phyloP scores from a whole-genome alignment of 2,113 vertebrate species.

The Sinocyclocheilus grahami region DNA sequence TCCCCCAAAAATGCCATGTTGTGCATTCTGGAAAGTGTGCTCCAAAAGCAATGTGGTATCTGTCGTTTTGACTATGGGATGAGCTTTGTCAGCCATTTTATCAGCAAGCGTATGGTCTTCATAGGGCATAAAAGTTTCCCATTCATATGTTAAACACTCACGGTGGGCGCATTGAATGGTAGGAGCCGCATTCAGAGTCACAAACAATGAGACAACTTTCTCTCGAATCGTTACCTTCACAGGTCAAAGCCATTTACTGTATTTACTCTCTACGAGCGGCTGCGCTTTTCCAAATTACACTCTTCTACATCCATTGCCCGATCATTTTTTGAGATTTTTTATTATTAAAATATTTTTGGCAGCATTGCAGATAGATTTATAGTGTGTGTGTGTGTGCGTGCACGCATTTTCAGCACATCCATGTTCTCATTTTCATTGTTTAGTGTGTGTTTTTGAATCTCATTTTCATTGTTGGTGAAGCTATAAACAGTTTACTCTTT shows the following conservation, averaged over 20 bases:
- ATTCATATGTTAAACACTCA: slow-evolving; percentile 68
- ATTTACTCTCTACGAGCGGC: slow-evolving; percentile 51
- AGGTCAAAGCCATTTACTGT: slow-evolving; percentile 65
- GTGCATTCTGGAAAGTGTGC: slow-evolving; percentile 58
- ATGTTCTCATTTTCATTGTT: background rate
- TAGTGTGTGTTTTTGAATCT: background rate
- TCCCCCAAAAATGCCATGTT: slow-evolving; percentile 55
- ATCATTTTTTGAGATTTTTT: background rate
- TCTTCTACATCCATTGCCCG: slow-evolving; percentile 26
- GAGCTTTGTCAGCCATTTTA: slow-evolving; percentile 59
- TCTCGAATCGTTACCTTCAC: slow-evolving; percentile 62
- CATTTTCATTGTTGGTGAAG: background rate
- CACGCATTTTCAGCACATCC: slow-evolving; percentile 5
- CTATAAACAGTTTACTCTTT: background rate
- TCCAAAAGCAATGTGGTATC: slow-evolving; percentile 54
- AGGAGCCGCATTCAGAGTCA: slow-evolving; percentile 53
- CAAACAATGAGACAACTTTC: slow-evolving; percentile 64
- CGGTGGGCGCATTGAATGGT: slow-evolving; percentile 58
- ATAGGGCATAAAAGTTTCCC: slow-evolving; percentile 45
- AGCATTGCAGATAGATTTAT: background rate
- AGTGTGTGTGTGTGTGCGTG: background rate
- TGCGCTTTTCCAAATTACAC: slow-evolving; percentile 34
- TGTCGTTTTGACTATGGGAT: slow-evolving; percentile 50
- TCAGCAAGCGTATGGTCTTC: slow-evolving; percentile 48
- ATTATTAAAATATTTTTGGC: background rate